Evolutionary conservation across 1,140 invertebrate species (phyloP).

Genomic region (Micrasema longulum): DNA sequence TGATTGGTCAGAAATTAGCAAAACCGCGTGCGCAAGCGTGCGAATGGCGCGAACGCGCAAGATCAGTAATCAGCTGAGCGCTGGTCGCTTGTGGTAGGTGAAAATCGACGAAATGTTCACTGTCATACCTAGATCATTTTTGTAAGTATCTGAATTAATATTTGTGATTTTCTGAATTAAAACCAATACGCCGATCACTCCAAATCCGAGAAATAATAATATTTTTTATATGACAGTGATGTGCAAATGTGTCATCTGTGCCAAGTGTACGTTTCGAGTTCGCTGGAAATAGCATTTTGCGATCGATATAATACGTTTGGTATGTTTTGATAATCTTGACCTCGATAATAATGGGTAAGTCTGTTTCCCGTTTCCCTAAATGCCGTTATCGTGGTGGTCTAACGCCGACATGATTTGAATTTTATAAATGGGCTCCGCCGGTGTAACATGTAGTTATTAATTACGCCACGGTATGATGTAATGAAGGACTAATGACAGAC

Average conservation of each 20-base stretch:
- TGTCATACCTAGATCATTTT: conserved; percentile 43
- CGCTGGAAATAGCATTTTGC: conserved; percentile 32
- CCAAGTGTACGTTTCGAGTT: conserved; percentile 28
- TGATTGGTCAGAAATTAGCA: conserved; percentile 14
- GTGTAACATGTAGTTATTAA: conserved; percentile 8
- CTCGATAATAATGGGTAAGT: conserved; percentile 43
- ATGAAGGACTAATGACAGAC: conserved; percentile 36
- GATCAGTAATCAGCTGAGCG: conserved; percentile 44
- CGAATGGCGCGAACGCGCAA: conserved; percentile 21
- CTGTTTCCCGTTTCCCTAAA: not conserved
- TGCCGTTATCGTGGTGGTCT: not conserved
- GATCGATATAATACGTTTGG: conserved; percentile 40
- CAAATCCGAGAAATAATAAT: not conserved
- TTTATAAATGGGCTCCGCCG: not conserved
- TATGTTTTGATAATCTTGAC: conserved; percentile 44
- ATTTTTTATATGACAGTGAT: conserved; percentile 18
- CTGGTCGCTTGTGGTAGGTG: conserved; percentile 38
- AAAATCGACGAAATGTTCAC: conserved; percentile 38
- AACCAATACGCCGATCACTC: not conserved
- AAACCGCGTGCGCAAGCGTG: conserved; percentile 13
- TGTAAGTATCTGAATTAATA: conserved; percentile 38
- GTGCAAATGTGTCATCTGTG: conserved; percentile 41
- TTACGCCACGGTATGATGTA: conserved; percentile 35
- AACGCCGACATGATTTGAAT: no score
- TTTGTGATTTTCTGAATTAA: conserved; percentile 36